Base-by-base conservation (phyloP, 2,888 invertebrate species). In the Disparrhopalites patrizii region DNA sequence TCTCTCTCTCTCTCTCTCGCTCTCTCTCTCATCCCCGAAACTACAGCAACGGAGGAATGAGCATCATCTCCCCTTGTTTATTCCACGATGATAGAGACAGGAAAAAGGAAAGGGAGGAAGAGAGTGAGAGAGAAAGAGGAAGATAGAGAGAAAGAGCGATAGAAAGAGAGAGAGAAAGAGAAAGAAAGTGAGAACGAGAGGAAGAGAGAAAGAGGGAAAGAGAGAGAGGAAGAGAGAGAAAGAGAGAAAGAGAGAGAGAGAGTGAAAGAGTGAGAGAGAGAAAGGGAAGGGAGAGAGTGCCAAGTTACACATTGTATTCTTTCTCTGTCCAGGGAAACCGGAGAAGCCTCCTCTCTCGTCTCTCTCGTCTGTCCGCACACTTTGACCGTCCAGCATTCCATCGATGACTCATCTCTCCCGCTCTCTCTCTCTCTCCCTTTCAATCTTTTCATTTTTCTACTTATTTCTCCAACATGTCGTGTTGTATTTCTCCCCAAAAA, bases 281-380 rank as follows among this genome's bases (percentile, higher is more conserved):
- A 3, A 5, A 10, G 40, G 40, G 40, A 40, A 40, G 15, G 40
- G 18, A 18, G 31, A 3, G 18, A 27, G 30, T 7, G 15, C 20
- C 3, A 7, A 23, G 54, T 23, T 33, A 15, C 56, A 8, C n/a
- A n/a, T n/a, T n/a, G n/a, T n/a, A n/a, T n/a, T n/a, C n/a, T n/a
- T n/a, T n/a, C n/a, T 36, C 25, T 23, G 25, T 57, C 40, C 10
- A 40, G 57, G 36, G 57, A 57, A 57, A 57, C 57, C 40, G n/a
- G 57, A 57, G 57, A 57, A 57, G 40, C 57, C 57, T 57, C 57
- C 18, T 38, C 28, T 51, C 36, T 23, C 31, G 18, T 54, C 30
- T 54, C 13, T 31, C 28, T 40, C n/a, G 18, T 40, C 40, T 18
- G 40, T 40, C 40, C 40, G 13, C 28, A 36, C 7, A 20, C 13